Conservation (phyloP, 2,888 invertebrate species). For the Sarcophaga subvicina region DNA sequence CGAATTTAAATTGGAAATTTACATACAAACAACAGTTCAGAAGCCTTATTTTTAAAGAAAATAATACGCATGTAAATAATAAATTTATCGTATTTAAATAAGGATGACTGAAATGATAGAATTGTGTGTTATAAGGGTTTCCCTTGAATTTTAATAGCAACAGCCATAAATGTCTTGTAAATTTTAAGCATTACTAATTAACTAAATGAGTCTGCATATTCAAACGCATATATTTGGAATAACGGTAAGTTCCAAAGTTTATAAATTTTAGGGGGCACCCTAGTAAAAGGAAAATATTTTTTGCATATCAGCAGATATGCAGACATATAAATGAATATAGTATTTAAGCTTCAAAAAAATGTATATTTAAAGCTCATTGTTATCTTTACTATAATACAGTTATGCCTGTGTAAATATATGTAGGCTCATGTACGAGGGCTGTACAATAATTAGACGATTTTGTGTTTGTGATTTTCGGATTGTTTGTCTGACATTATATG, state of each 20-base stretch:
- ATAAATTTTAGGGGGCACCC: background rate
- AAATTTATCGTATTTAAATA: no score
- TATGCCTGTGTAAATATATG: background rate
- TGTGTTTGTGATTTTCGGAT: no score
- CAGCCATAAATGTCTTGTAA: no score
- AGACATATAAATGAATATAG: background rate
- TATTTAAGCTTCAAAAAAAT: background rate
- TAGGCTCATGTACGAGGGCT: background rate
- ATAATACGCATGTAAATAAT: background rate
- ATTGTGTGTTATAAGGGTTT: no score
- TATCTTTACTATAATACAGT: slow-evolving; percentile 1
- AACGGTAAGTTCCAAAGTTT: background rate
- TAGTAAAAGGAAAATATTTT: background rate
- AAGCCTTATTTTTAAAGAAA: background rate
- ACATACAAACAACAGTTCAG: slow-evolving; percentile 5
- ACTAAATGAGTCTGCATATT: background rate
- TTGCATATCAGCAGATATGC: background rate
- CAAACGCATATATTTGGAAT: no score
- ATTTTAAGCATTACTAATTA: no score
- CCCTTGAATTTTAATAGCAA: no score
- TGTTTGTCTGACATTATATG: no score
- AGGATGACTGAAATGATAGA: background rate
- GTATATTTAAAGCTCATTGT: slow-evolving; percentile 22
- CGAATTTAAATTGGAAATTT: slow-evolving; percentile 30
- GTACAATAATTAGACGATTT: background rate